These are phyloP conservation scores for Oligia strigilis DNA, from an alignment of 2,888 invertebrate species.

Conservation along the genomic window DNA sequence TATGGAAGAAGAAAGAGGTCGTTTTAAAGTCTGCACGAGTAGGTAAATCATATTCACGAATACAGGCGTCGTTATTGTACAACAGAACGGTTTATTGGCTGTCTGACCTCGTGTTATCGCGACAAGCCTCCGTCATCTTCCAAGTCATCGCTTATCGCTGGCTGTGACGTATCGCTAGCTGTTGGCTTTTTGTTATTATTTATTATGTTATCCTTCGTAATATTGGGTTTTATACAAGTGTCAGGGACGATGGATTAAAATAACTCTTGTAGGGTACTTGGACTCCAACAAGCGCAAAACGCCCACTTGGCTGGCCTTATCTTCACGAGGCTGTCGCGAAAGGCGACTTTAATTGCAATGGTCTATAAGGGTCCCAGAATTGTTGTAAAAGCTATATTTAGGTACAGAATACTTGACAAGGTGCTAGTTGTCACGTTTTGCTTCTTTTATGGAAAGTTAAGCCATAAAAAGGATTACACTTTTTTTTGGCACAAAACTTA, in stretches of 20 bases:
- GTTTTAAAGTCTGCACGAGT: slow-evolving; percentile 54
- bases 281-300: slow-evolving; percentile 14
- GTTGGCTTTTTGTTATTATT: slow-evolving; percentile 52
- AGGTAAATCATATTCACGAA: slow-evolving; percentile 78
- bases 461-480: slow-evolving; percentile 14
- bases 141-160: slow-evolving; percentile 80
- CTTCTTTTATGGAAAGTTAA: slow-evolving; percentile 1
- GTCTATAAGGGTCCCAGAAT: background rate
- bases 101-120: slow-evolving; percentile 87
- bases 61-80: slow-evolving; percentile 73
- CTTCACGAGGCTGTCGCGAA: slow-evolving; percentile 26
- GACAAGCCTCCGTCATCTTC: slow-evolving; percentile 84
- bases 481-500: slow-evolving; percentile 12
- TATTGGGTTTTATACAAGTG: slow-evolving; percentile 29
- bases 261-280: slow-evolving; percentile 28
- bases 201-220: slow-evolving; percentile 48
- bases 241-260: slow-evolving; percentile 22
- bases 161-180: slow-evolving; percentile 59
- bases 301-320: slow-evolving; percentile 19
- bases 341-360: slow-evolving; percentile 21
- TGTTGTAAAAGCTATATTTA: background rate
- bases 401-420: background rate
- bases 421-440: background rate
- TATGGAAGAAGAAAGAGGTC: slow-evolving; percentile 54
- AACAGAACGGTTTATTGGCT: slow-evolving; percentile 76